Evolutionary conservation across 2,888 invertebrate genomes (phyloP), one percentile per base, ranked within the genome.

Genomic region (Notocelia uddmanniana): DNA sequence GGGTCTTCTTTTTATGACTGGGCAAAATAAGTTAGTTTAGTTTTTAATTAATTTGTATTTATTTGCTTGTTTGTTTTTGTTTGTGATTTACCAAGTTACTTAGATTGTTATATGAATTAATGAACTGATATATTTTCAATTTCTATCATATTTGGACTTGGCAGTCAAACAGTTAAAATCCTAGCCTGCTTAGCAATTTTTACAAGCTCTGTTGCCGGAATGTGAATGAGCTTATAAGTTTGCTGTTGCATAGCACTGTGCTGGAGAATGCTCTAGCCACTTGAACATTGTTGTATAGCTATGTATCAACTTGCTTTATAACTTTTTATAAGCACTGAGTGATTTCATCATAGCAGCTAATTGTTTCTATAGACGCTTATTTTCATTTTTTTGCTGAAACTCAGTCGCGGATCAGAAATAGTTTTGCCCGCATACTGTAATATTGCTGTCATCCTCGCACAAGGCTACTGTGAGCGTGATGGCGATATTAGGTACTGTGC

Each of bases 181-280:
- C 31, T n/a, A 31, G 60, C 60, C 48, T 72, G 72, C 72, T 72
- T 68, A 68, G 72, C 67, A 26, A 72, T 52, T 63, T 45, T 31
- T 21, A 59, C 21, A 37, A 57, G 9, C 18, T 52, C 5, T 23
- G n/a, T 34, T 15, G 60, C 67, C 31, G 48, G 60, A 70, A 58
- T 70, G 69, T 37, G 68, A 68, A 68, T 57, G 62, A 60, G 66
- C 72, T 62, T 72, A 45, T 26, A 34, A 31, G 9, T 62, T 72
- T 68, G 67, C 68, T 72, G 48, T 50, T 58, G 26, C 50, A 41
- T 37, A 60, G 54, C 6, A 67, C 70, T 70, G 52, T n/a, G 34
- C 45, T 60, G 45, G 18, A 18, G 57, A 60, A 45, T 60, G 60
- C 45, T n/a, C 41, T n/a, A 45, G 19, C 26, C 45, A 57, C 10